Base-by-base conservation (phyloP, 2,797 vertebrate genomes). In the Centropyge bicolor region DNA sequence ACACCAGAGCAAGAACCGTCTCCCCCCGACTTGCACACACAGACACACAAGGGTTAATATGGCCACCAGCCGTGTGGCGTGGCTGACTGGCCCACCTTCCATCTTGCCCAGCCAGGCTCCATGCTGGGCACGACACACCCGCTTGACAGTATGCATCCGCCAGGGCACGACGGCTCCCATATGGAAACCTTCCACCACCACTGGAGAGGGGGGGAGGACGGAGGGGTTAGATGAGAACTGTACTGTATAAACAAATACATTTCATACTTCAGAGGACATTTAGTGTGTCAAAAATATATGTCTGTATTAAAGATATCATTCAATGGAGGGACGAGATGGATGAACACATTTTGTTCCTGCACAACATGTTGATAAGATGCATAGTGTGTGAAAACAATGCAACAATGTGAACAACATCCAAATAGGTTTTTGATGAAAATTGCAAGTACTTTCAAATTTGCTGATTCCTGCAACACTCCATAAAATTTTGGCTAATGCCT, bases 51-150 rank as follows among this genome's bases (percentile, higher is more conserved):
- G 71, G 81, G 88, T 91, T 91, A 91, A 92, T 88, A 63, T 81
- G 86, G 75, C 78, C 89, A 81, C 84, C 90, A 90, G 85, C 88
- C 48, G 70, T 14, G 83, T 87, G 86, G 86, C 55, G 59, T 86
- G 84, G 86, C 83, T 54, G 75, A 73, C 82, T 87, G 73, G 88
- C 80, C 87, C 84, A 88, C 87, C 87, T 82, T 89, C 89, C 76
- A 85, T 89, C 92, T 80, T 80, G 92, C 94, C 96, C 94, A 93
- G 95, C 96, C 96, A 96, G 96, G 95, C 96, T 95, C 94, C 97
- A 97, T 95, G 97, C 97, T 98, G 97, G 96, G 97, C 95, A 92
- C 86, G 95, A 95, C 96, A 95, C 94, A 93, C 95, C 96, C 94
- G 95, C 95, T 94, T 96, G 96, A 96, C 95, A 96, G 95, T 96